Conservation (phyloP, 2,797 vertebrate species). For the Micropoecilia bifurca region DNA sequence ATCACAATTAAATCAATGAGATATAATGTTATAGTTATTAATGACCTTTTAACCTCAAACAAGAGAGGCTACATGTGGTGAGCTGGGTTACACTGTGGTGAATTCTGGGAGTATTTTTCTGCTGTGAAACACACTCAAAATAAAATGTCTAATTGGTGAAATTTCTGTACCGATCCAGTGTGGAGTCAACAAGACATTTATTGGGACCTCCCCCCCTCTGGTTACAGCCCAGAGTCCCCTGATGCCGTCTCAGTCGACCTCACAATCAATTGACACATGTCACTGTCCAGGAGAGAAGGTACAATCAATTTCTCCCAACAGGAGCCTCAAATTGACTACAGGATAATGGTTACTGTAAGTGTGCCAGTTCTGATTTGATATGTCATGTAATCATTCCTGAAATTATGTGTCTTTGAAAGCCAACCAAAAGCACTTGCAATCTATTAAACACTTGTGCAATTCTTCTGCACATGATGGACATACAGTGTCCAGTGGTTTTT, state of each 20-base stretch:
- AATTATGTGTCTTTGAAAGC: slow-evolving; percentile 40
- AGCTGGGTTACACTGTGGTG: slow-evolving; percentile 3
- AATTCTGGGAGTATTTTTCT: background rate
- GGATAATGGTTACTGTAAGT: slow-evolving; percentile 58
- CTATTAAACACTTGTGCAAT: slow-evolving; percentile 40
- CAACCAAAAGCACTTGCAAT: slow-evolving; percentile 43
- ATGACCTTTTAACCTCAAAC: slow-evolving; percentile 64
- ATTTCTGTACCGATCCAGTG: slow-evolving; percentile 85
- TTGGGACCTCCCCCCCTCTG: slow-evolving; percentile 76
- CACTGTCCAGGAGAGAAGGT: slow-evolving; percentile 90
- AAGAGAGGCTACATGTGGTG: slow-evolving; percentile 4
- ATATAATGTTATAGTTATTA: slow-evolving; percentile 60
- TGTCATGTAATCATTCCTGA: slow-evolving; percentile 29
- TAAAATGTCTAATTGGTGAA: slow-evolving; percentile 56
- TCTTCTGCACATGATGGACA: slow-evolving; percentile 17
- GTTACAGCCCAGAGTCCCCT: slow-evolving; percentile 76
- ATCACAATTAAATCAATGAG: slow-evolving; percentile 60
- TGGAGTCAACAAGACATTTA: slow-evolving; percentile 71
- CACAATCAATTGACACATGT: slow-evolving; percentile 83
- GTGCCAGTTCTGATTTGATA: slow-evolving; percentile 50
- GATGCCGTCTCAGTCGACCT: slow-evolving; percentile 79
- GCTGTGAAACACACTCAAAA: slow-evolving; percentile 24
- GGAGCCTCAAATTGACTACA: slow-evolving; percentile 60
- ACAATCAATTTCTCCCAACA: slow-evolving; percentile 70
- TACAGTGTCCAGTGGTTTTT: background rate